Percentiles rank a stretch among this genome's conserved stretches.
Conservation (phyloP, 2,113 vertebrate genomes). For the Phyllostomus discolor region DNA sequence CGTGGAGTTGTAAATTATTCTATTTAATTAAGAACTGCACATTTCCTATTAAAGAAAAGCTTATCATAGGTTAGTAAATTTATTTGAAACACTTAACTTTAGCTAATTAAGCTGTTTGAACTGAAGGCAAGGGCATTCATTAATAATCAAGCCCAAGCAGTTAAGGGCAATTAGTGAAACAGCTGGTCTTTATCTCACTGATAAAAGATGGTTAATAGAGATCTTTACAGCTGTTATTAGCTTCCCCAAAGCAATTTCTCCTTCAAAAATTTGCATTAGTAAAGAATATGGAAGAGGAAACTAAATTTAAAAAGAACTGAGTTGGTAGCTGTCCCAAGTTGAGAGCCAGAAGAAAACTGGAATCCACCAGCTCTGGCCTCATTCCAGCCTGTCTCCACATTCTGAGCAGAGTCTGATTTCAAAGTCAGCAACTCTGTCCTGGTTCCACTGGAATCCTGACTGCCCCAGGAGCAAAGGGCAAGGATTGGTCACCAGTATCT, state of each 20-base stretch:
- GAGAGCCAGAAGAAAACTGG: neutral
- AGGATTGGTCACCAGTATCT: neutral
- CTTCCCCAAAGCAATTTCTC: constrained; percentile 47
- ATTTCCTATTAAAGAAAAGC: constrained; percentile 71
- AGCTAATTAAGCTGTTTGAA: constrained; percentile 76
- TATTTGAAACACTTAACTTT: constrained; percentile 73
- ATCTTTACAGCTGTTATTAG: constrained; percentile 72
- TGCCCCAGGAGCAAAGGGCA: neutral
- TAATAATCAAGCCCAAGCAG: constrained; percentile 71
- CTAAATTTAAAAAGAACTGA: neutral
- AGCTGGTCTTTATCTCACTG: constrained; percentile 73
- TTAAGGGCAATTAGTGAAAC: constrained; percentile 75
- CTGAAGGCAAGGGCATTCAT: constrained; percentile 71
- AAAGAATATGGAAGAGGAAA: constrained; percentile 17
- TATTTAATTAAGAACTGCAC: constrained; percentile 73
- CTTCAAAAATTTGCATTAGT: constrained; percentile 48
- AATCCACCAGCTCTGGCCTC: neutral
- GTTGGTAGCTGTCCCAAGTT: neutral
- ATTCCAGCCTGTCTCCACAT: neutral
- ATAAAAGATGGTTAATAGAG: constrained; percentile 70
- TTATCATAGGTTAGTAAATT: constrained; percentile 77
- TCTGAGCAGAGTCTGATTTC: neutral
- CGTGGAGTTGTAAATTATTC: constrained; percentile 70
- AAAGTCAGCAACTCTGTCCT: no score
- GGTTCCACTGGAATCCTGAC: neutral